Evolutionary conservation across 2,888 invertebrate genomes (phyloP), one percentile per base, ranked within the genome.

Genomic region (Agonopterix heracliana): DNA sequence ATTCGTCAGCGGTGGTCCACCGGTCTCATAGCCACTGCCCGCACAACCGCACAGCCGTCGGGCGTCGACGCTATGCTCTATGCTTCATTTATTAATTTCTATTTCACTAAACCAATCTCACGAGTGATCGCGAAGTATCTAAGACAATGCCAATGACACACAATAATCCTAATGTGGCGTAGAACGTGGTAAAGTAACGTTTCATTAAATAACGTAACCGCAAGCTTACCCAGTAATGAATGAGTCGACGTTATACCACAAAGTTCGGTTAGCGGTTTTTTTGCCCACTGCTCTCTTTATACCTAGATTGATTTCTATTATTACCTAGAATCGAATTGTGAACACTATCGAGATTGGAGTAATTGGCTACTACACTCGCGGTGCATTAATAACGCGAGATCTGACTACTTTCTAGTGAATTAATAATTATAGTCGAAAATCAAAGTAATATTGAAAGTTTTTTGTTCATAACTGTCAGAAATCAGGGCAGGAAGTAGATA

Each of bases 201-300:
- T 83, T 78, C 71, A 78, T 80, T 78, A 77, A 80, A 80, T 74
- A 78, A 76, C 67, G 61, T 70, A 79, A 81, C 82, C 80, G 71
- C 80, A 78, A 70, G 59, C 69, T 64, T 76, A 64, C 65, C 63
- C 55, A 63, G 66, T 77, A 80, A 76, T 78, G 75, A 81, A 81
- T 79, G 77, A 76, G 70, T 74, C 64, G 73, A 67, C 70, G 64
- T 63, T 70, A 65, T 65, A 68, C 71, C 67, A 69, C 74, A 65
- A 77, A 77, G 76, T 83, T 82, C 74, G 77, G 74, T 74, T 80
- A 81, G 79, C 76, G 79, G 81, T 66, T 81, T 78, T 79, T 82
- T 83, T 80, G 70, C 66, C 67, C 65, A 68, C 65, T 71, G 75
- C 71, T 81, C 80, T 77, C 74, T 66, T 78, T 79, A 70, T 64